Evolutionary conservation across 2,888 invertebrate species (phyloP).

Genomic region (Pteria penguin): DNA sequence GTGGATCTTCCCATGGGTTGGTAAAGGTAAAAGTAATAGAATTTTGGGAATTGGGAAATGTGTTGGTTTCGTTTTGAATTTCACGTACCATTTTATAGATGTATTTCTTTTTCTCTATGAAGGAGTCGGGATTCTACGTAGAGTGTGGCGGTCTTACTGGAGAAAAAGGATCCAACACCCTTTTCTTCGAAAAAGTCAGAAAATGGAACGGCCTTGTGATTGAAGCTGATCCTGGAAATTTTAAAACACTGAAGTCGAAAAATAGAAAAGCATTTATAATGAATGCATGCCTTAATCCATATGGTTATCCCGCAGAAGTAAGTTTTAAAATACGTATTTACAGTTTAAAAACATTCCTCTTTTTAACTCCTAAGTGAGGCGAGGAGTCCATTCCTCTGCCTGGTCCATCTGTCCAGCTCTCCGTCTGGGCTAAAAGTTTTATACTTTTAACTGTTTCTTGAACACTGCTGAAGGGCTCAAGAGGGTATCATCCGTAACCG

Average conservation of each 20-base stretch:
- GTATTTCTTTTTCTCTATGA: neutral
- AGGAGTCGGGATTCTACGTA: slow-evolving; percentile 86
- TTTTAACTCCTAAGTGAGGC: no score
- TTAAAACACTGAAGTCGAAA: slow-evolving; percentile 84
- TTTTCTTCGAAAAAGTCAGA: slow-evolving; percentile 86
- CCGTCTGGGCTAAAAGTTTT: slow-evolving; percentile 38
- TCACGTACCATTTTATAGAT: neutral
- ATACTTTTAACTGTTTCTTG: no score
- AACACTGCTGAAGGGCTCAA: no score
- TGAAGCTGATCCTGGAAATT: slow-evolving; percentile 89
- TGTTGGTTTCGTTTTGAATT: no score
- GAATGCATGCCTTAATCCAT: slow-evolving; percentile 89
- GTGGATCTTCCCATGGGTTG: no score
- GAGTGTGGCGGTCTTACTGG: slow-evolving; percentile 85
- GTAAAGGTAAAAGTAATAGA: no score
- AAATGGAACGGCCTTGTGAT: slow-evolving; percentile 89
- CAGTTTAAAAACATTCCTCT: neutral
- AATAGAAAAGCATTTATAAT: slow-evolving; percentile 84
- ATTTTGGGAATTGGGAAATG: no score
- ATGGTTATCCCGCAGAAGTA: slow-evolving; percentile 52
- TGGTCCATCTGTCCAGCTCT: neutral
- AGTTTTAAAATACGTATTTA: slow-evolving; percentile 5
- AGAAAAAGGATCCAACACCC: slow-evolving; percentile 84
- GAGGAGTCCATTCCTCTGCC: neutral
- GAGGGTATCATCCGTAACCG: no score